Percentiles rank a stretch among this genome's conserved stretches.
These are phyloP conservation scores for Gephyroberyx darwinii DNA, from an alignment of 2,797 vertebrate species.

Conservation along the genomic window DNA sequence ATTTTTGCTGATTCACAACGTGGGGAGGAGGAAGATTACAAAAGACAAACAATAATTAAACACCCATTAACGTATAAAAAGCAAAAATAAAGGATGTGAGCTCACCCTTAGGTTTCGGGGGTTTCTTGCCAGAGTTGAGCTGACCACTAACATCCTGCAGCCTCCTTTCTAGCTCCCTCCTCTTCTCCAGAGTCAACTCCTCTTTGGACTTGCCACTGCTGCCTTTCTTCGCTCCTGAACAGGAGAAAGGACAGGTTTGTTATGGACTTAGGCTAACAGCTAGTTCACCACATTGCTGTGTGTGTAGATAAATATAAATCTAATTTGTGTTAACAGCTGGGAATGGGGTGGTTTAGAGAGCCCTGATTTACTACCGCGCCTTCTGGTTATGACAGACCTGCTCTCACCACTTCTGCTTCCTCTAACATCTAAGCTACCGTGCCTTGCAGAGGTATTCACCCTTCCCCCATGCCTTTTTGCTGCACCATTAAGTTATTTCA, in stretches of 20 bases:
- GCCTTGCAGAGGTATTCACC: too few relatives aligned
- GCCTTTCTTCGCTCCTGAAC: constrained; percentile 84
- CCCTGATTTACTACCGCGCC: too few relatives aligned
- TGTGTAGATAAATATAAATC: not conserved
- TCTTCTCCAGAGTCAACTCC: constrained; percentile 92
- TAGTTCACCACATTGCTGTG: not conserved
- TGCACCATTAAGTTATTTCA: too few relatives aligned
- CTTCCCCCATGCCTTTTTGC: too few relatives aligned
- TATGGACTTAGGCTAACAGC: not conserved
- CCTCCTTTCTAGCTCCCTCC: constrained; percentile 90
- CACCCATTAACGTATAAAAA: too few relatives aligned
- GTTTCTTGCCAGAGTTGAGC: constrained; percentile 92
- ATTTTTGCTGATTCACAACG: not conserved
- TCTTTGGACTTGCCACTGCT: constrained; percentile 88
- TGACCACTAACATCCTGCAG: constrained; percentile 93
- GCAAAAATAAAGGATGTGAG: too few relatives aligned
- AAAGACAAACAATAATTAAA: not conserved
- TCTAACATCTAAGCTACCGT: too few relatives aligned
- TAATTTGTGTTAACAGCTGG: too few relatives aligned
- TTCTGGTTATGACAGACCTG: too few relatives aligned
- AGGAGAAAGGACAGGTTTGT: not conserved
- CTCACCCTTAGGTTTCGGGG: constrained; percentile 89
- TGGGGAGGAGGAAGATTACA: not conserved
- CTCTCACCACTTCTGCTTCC: too few relatives aligned
- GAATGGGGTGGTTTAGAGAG: too few relatives aligned